Evolutionary conservation across 2,113 vertebrate species (phyloP), one percentile per base, ranked within the genome.

Genomic region (Carassius auratus): DNA sequence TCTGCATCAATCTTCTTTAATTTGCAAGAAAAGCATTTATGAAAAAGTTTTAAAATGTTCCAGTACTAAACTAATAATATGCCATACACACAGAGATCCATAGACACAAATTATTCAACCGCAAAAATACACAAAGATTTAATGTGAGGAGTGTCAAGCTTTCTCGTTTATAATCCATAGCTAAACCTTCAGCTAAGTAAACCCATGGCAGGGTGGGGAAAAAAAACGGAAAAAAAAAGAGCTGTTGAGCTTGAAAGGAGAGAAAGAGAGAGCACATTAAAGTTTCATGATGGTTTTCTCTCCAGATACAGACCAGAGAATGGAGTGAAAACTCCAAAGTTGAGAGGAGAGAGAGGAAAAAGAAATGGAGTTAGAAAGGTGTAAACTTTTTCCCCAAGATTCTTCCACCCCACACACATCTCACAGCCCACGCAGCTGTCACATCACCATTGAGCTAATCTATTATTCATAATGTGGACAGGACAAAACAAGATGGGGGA

Each of bases 391-490:
- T 80, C 66, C 77, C 86, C 17, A 59, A 84, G 36, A 75, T 73
- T 69, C 45, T 79, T 79, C 69, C 42, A 12, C 50, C 66, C 26
- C 50, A 88, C 76, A 84, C 88, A 86, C 85, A 71, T 69, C 55
- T 88, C 76, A 86, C 73, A 90, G 89, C 88, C 86, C 74, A 91
- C 91, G 85, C 74, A 61, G 83, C 89, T 88, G 91, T 92, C 71
- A 85, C 91, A 93, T 93, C 91, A 90, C 90, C 88, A 86, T 68
- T 62, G 85, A 45, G 81, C 85, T 89, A 64, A 94, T 94, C 89
- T 91, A 94, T 94, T 91, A 94, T 94, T 94, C 90, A 94, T 84
- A 59, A 84, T 62, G 50, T 76, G 75, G 55, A 86, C 84, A 77
- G 88, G 84, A 84, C 86, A 83, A 52, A 38, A 77, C 45, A 75